Evolutionary conservation across 2,888 invertebrate species (phyloP), one percentile per base, ranked within the genome.

Genomic region (Epirrita christyi): DNA sequence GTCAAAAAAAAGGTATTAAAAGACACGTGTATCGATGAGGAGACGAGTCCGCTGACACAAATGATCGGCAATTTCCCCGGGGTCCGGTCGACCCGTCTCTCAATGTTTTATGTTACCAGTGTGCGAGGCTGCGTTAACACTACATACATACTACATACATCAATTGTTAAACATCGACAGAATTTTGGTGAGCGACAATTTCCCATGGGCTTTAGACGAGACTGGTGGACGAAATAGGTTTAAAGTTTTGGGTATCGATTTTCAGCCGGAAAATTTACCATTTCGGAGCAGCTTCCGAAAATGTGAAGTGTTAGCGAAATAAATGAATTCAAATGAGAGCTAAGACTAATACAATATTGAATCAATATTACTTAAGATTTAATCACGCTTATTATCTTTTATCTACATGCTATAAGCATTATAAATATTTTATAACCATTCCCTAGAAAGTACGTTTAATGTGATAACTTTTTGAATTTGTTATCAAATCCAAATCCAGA

Each of bases 31-130:
- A 68, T 78, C 74, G 74, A 74, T 77, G 76, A 75, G 72, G 69
- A 71, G 73, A 72, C 61, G 64, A 70, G 65, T 69, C 66, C 70
- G 75, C 71, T 72, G 75, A 79, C 76, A 74, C 71, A 78, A 81
- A 81, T 78, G 75, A 80, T 82, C 77, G 73, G 72, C 76, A 75
- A 75, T 77, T 80, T 77, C 80, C 76, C 64, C 47, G 72, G 69
- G 75, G 69, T 65, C 59, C 66, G 58, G 64, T 69, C 64, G 67
- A 61, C 63, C 64, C 62, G 63, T 67, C 69, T 71, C 71, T 69
- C 67, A 66, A 64, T 75, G 75, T 76, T 76, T 77, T 76, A 75
- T 78, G 76, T 76, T 77, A 64, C 60, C 57, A 63, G 50, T 45
- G 55, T 40, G 37, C 52, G 55, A 57, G 67, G 70, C 69, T 67